These are phyloP conservation scores for Adrianichthys oophorus DNA, from an alignment of 2,797 vertebrate species.

Conservation along the genomic window DNA sequence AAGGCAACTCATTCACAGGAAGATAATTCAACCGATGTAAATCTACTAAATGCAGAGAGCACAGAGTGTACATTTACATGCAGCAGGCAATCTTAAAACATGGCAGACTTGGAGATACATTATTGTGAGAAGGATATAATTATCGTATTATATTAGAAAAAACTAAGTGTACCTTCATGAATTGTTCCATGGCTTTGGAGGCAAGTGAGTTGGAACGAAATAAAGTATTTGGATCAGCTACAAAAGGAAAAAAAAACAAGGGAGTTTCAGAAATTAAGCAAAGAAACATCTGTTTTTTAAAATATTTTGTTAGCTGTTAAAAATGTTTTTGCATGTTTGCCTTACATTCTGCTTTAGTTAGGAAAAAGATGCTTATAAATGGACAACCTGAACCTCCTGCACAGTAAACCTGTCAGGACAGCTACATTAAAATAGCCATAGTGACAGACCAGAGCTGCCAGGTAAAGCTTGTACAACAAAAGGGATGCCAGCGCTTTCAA, in stretches of 20 bases:
- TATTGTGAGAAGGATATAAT: too few species aligned
- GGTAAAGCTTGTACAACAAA: slow-evolving; percentile 14
- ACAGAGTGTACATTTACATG: not conserved
- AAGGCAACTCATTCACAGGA: slow-evolving; percentile 16
- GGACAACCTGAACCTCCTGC: slow-evolving; percentile 27
- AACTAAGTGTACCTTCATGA: slow-evolving; percentile 87
- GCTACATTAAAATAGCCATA: slow-evolving; percentile 35
- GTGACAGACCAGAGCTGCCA: slow-evolving; percentile 30
- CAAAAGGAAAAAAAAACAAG: slow-evolving; percentile 26
- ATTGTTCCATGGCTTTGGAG: slow-evolving; percentile 93
- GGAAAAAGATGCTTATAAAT: not conserved
- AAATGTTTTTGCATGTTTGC: not conserved
- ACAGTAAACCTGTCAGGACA: slow-evolving; percentile 29
- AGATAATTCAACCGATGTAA: slow-evolving; percentile 4
- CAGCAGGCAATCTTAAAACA: not conserved
- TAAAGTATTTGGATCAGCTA: slow-evolving; percentile 91
- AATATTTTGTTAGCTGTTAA: not conserved
- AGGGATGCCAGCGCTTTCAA: slow-evolving; percentile 15
- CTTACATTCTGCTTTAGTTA: not conserved
- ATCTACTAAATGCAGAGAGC: slow-evolving; percentile 1
- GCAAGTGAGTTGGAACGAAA: slow-evolving; percentile 92
- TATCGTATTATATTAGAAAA: slow-evolving; percentile 10
- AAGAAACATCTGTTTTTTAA: not conserved
- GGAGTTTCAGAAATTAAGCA: not conserved
- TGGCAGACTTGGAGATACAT: not conserved